Base-by-base conservation (phyloP, 2,797 vertebrate species). In the Sebastes hubbsi region DNA sequence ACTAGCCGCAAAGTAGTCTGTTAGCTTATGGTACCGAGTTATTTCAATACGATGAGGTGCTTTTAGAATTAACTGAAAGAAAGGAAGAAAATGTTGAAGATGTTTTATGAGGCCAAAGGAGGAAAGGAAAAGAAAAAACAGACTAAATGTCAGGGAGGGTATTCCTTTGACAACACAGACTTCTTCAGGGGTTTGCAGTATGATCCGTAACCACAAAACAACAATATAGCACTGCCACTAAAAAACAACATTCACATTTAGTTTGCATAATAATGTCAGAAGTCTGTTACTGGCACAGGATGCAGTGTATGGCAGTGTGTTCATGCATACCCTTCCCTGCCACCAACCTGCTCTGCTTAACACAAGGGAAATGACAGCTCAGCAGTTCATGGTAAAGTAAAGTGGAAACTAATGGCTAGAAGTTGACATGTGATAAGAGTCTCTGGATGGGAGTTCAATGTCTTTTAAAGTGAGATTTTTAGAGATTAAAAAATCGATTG, bases 261-360 rank as follows among this genome's bases (percentile, higher is more conserved):
- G 83, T 87, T 96, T 96, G 95, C 95, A 96, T 96, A 96, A 94
- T 95, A 91, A 94, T 86, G 83, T 91, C 92, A 93, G 88, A 86
- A 89, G 90, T 94, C 87, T 86, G 89, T 88, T 89, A 88, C 84
- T 92, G 93, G 89, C 92, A 91, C 92, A 92, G 89, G 89, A 91
- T 88, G 92, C 91, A 90, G 89, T 90, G 88, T 90, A 90, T 91
- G 93, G 93, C 92, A 92, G 91, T 91, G 87, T 91, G 89, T 92
- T 86, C 90, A 89, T 91, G 92, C 86, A 86, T 90, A 88, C 91
- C 81, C 87, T 87, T 90, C 87, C 89, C 90, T 87, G 92, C 87
- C 86, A 92, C 88, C 84, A 87, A 73, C 81, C 82, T 77, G 72
- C 86, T 89, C 81, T 84, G 80, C 72, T 84, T 56, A 59, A 77